These are phyloP conservation scores for Dasyornis broadbenti DNA, from an alignment of 2,113 vertebrate genomes.

Conservation along the genomic window DNA sequence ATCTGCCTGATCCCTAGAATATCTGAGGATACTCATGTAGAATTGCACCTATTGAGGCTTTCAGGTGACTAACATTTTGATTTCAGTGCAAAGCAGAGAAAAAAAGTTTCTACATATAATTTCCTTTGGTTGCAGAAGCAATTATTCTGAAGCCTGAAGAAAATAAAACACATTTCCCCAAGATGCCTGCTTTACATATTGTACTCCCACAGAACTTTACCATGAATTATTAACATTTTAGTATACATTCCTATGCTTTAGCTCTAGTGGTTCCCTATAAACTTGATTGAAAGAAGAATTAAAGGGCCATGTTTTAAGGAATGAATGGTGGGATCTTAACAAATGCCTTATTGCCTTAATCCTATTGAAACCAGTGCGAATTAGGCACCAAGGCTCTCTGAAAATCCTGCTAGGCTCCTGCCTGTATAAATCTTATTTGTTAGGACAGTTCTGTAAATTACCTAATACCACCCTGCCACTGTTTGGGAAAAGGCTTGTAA, in stretches of 20 bases:
- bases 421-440: constrained; percentile 23
- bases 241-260: neutral
- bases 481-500: constrained; percentile 1
- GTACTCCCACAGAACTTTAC: neutral
- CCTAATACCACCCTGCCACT: neutral
- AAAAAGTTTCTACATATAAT: neutral
- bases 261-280: neutral
- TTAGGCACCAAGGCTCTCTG: neutral
- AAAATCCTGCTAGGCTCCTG: neutral
- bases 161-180: neutral
- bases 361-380: neutral
- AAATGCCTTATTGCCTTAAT: constrained; percentile 27
- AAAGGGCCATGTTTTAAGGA: neutral
- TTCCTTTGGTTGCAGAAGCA: neutral
- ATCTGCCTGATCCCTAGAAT: neutral
- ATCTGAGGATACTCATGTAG: neutral
- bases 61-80: neutral
- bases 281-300: neutral
- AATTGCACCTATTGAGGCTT: neutral
- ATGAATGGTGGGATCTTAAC: neutral
- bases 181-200: neutral
- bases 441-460: constrained; percentile 17
- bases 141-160: constrained; percentile 8
- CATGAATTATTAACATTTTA: neutral
- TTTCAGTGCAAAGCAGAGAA: neutral